These are phyloP conservation scores for Drosophila nikananu DNA, from an alignment of 1,140 invertebrate genomes.

Conservation along the genomic window DNA sequence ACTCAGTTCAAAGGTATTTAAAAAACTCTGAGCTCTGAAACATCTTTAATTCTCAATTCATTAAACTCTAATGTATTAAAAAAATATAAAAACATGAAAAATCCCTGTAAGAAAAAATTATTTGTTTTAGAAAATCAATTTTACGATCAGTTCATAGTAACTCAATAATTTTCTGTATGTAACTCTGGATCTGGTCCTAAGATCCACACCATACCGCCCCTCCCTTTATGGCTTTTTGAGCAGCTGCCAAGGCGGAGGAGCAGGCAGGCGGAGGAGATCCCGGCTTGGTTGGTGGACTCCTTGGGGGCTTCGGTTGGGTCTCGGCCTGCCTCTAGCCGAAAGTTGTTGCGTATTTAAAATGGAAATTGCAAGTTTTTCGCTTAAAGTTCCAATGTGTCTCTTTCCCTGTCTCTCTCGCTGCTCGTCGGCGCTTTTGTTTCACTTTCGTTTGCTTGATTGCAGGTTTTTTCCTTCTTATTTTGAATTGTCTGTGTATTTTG, in stretches of 20 bases:
- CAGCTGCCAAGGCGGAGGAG: constrained; percentile 18
- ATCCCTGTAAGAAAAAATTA: too few species aligned
- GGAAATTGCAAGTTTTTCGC: constrained; percentile 82
- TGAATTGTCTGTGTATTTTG: constrained; percentile 13
- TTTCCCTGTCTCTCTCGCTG: constrained; percentile 20
- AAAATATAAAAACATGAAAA: too few species aligned
- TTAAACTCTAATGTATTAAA: too few species aligned
- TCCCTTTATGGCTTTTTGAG: constrained; percentile 19
- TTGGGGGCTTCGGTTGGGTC: constrained; percentile 15
- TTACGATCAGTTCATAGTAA: neutral
- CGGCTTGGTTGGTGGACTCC: constrained; percentile 29
- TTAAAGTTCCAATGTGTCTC: constrained; percentile 34
- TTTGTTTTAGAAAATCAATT: neutral
- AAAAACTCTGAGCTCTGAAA: too few species aligned
- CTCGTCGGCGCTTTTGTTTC: constrained; percentile 76
- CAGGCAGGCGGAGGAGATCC: constrained; percentile 4
- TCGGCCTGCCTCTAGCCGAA: constrained; percentile 76
- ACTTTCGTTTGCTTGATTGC: constrained; percentile 83
- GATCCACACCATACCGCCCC: constrained; percentile 23
- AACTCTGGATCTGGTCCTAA: constrained; percentile 30
- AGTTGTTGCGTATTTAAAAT: constrained; percentile 83
- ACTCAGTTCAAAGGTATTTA: too few species aligned
- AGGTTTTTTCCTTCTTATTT: constrained; percentile 60
- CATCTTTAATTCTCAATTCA: too few species aligned
- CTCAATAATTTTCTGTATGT: neutral